Percentiles rank a stretch among this genome's conserved stretches.
These are phyloP conservation scores for Drosophila serrata DNA, from an alignment of 1,140 invertebrate species.

Conservation along the genomic window DNA sequence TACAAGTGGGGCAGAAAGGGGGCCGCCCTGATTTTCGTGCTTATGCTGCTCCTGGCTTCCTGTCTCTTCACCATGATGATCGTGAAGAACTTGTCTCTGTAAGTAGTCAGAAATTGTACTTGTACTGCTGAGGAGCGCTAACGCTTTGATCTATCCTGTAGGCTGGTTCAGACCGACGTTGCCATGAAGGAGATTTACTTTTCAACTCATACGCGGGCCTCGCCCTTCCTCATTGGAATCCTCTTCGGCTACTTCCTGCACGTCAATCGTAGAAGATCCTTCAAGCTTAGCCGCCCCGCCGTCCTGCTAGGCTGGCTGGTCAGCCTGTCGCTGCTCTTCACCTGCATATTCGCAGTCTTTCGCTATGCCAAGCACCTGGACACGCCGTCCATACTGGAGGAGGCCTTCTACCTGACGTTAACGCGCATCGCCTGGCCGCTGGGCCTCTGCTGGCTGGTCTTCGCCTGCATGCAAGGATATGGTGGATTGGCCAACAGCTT, in stretches of 20 bases:
- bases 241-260: slow-evolving; percentile 62
- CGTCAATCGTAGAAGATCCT: slow-evolving; percentile 19
- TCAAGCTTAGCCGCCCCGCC: slow-evolving; percentile 12
- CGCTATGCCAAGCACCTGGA: slow-evolving; percentile 37
- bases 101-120: background rate
- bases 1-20: slow-evolving; percentile 87
- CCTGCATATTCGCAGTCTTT: slow-evolving; percentile 63
- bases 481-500: slow-evolving; percentile 87
- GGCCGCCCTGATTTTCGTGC: slow-evolving; percentile 31
- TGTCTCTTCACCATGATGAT: slow-evolving; percentile 63
- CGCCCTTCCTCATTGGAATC: slow-evolving; percentile 56
- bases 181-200: slow-evolving; percentile 40
- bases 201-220: slow-evolving; percentile 50
- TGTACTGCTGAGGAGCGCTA: background rate
- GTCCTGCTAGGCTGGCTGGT: slow-evolving; percentile 42
- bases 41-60: slow-evolving; percentile 40
- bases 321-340: slow-evolving; percentile 56
- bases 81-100: slow-evolving; percentile 45
- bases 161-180: background rate
- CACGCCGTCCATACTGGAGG: slow-evolving; percentile 66
- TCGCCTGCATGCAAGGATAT: slow-evolving; percentile 89
- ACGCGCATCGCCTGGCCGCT: slow-evolving; percentile 88
- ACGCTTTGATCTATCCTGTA: background rate
- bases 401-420: slow-evolving; percentile 88
- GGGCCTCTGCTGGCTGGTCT: slow-evolving; percentile 89